Conservation (phyloP, 2,113 vertebrate species). For the Trochalopteron elliotii region DNA sequence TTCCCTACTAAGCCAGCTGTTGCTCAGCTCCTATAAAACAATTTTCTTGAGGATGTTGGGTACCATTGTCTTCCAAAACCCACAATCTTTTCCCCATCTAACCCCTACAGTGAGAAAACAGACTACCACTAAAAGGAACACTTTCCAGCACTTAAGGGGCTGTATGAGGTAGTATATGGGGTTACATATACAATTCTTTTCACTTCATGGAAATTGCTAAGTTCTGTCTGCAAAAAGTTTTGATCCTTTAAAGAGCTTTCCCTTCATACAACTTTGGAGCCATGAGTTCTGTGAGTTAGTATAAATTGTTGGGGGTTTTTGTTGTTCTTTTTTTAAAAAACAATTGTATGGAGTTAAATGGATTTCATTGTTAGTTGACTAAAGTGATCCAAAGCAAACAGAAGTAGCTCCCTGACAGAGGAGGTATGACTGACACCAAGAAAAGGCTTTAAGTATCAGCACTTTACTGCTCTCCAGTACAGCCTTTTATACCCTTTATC, state of each 20-base stretch:
- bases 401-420: not conserved
- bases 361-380: not conserved
- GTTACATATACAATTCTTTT: rapidly evolving
- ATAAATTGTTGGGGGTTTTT: rapidly evolving
- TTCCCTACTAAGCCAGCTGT: not conserved
- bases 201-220: not conserved
- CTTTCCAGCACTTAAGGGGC: not conserved
- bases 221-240: not conserved
- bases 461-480: not conserved
- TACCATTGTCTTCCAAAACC: not conserved
- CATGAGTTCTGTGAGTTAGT: not conserved
- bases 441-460: not conserved
- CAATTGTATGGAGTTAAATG: not conserved
- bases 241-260: not conserved
- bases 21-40: not conserved
- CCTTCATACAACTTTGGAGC: not conserved
- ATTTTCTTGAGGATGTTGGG: not conserved
- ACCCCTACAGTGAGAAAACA: not conserved
- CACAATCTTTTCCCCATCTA: not conserved
- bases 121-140: not conserved
- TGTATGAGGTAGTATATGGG: not conserved
- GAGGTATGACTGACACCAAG: not conserved
- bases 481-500: not conserved
- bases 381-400: not conserved
- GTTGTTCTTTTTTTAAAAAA: not conserved